These are phyloP conservation scores for Oligia latruncula DNA, from an alignment of 2,888 invertebrate species.

Conservation along the genomic window DNA sequence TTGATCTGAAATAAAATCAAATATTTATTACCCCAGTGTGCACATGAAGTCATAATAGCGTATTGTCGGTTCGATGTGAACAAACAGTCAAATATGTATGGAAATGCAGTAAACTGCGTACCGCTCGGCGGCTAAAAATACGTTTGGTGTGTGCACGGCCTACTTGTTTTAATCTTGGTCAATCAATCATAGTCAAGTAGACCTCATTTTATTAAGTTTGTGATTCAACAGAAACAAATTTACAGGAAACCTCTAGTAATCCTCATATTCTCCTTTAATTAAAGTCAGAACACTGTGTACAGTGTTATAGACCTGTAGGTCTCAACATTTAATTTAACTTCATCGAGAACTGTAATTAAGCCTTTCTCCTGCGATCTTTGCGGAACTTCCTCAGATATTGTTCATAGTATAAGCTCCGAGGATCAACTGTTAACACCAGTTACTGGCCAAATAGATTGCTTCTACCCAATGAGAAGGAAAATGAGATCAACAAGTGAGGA, in stretches of 20 bases:
- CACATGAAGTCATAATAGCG: background rate
- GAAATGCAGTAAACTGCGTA: background rate
- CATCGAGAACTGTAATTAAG: constrained; percentile 66
- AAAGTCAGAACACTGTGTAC: constrained; percentile 36
- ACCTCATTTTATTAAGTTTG: background rate
- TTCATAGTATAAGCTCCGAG: constrained; percentile 67
- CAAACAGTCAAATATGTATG: no score
- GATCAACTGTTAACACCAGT: constrained; percentile 66
- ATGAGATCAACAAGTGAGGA: constrained; percentile 76
- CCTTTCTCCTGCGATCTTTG: constrained; percentile 56
- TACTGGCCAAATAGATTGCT: constrained; percentile 73
- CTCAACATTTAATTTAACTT: constrained; percentile 70
- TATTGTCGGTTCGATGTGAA: background rate
- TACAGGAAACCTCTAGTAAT: constrained; percentile 7
- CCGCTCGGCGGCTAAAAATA: background rate
- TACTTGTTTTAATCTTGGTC: background rate
- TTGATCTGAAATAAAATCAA: no score
- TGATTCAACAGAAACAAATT: background rate
- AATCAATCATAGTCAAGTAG: background rate
- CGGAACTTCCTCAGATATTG: constrained; percentile 67
- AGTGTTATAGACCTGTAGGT: constrained; percentile 1
- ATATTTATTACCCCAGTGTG: background rate
- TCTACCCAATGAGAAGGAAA: constrained; percentile 71
- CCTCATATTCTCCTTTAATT: constrained; percentile 36
- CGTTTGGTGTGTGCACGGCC: background rate